Percentiles rank a stretch among this genome's conserved stretches.
phyloP scores from a whole-genome alignment of 2,113 vertebrate genomes.

The Neopipo cinnamomea region DNA sequence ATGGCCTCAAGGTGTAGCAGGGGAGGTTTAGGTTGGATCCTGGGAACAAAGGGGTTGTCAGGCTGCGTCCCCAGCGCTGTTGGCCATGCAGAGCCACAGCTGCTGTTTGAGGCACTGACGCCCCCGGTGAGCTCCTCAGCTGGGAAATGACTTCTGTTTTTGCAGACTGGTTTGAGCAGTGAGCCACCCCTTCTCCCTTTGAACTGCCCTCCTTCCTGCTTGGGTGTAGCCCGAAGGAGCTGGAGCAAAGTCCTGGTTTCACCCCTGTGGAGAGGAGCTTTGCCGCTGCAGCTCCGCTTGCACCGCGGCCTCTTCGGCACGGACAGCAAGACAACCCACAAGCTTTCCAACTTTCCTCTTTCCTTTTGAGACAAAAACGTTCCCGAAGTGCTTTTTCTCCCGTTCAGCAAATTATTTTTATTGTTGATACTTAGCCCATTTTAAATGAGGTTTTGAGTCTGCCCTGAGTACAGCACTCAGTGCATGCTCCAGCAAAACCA shows the following conservation, averaged over 20 bases:
- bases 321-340: not conserved
- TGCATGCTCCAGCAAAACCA: not conserved
- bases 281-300: not conserved
- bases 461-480: not conserved
- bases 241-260: not conserved
- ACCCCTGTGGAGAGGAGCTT: not conserved
- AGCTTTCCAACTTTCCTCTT: not conserved
- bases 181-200: not conserved
- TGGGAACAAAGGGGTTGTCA: not conserved
- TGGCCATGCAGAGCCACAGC: not conserved
- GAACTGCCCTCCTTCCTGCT: not conserved
- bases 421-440: not conserved
- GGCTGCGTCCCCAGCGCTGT: fast-evolving
- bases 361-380: not conserved
- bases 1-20: not conserved
- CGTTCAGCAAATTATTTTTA: not conserved
- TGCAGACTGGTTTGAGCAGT: not conserved
- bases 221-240: not conserved
- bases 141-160: not conserved
- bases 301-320: not conserved
- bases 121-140: not conserved
- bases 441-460: not conserved
- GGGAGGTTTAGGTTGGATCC: not conserved
- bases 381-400: not conserved
- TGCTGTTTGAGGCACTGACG: not conserved